phyloP scores from a whole-genome alignment of 2,888 invertebrate genomes.

The Caenorhabditis sp. region DNA sequence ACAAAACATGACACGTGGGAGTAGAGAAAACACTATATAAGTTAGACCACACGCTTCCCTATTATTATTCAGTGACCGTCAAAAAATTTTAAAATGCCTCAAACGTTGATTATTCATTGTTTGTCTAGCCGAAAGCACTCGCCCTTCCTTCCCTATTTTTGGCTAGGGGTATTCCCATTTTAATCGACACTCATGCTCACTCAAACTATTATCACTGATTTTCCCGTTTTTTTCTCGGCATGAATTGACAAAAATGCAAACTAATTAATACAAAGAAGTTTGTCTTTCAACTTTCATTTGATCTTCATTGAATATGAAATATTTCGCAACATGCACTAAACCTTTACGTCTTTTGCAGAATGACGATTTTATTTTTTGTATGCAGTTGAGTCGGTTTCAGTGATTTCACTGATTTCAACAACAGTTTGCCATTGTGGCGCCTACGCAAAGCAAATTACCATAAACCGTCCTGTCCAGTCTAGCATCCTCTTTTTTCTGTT shows the following conservation, averaged over 20 bases:
- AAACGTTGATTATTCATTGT: constrained; percentile 55
- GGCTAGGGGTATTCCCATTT: constrained; percentile 34
- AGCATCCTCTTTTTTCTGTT: constrained; percentile 8
- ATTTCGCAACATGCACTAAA: constrained; percentile 43
- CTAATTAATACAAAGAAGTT: too few species aligned
- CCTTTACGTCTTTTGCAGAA: not conserved
- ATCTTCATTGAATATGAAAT: constrained; percentile 8
- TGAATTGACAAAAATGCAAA: too few species aligned
- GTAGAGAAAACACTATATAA: constrained; percentile 31
- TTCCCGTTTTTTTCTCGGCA: not conserved
- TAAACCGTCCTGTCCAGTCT: constrained; percentile 17
- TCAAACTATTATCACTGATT: constrained; percentile 29
- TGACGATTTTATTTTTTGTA: constrained; percentile 18
- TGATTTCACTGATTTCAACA: constrained; percentile 13
- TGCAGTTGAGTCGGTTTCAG: too few species aligned
- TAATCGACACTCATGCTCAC: constrained; percentile 33
- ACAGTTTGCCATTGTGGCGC: constrained; percentile 19
- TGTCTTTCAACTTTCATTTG: too few species aligned
- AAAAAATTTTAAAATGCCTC: constrained; percentile 36
- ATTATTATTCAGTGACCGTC: constrained; percentile 21
- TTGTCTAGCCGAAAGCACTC: constrained; percentile 51
- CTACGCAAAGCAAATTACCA: constrained; percentile 43
- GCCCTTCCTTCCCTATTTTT: constrained; percentile 48
- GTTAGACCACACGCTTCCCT: constrained; percentile 17
- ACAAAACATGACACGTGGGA: constrained; percentile 43